Base-by-base conservation (phyloP, 2,888 invertebrate genomes). In the Eulithis testata region DNA sequence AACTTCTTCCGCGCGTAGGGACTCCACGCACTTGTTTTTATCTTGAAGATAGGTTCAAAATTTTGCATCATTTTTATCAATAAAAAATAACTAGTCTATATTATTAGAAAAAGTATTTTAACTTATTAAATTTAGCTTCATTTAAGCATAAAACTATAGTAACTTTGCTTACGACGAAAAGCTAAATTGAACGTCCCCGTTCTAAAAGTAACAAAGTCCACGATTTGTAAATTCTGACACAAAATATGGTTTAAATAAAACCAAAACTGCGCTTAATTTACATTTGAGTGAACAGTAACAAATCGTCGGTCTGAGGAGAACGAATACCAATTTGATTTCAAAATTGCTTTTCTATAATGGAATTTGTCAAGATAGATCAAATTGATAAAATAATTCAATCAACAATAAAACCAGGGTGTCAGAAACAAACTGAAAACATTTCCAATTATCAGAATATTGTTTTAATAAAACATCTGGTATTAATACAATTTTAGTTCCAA, bases 341-440 rank as follows among this genome's bases (percentile, higher is more conserved):
- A 49, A 49, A 49, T 49, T 21, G 49, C 49, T 21, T 49, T 49
- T 49, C 49, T 49, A 8, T 21, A 49, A 21, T 49, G 49, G 21
- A 49, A 49, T 49, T 49, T 12, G 47, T n/a, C 49, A 49, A 4
- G 49, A 49, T 49, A 11, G 14, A 49, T 7, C 1, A 21, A 47
- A 21, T 47, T 47, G 7, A 7, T 21, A 21, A 21, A 21, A 21
- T 49, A 11, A 47, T 49, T 21, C 9, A 21, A 49, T 21, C 44
- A 47, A 54, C 57, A 57, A 55, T 55, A 50, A 9, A 11, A 49
- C 49, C 21, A 53, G 40, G 21, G 21, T 14, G 60, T 47, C 44
- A 11, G 43, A 56, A 49, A 52, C 36, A 60, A 63, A 60, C 49
- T 43, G 63, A 56, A 63, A 52, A 60, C 44, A 43, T 56, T 55